phyloP scores from a whole-genome alignment of 2,797 vertebrate species.

The Neosalanx taihuensis region DNA sequence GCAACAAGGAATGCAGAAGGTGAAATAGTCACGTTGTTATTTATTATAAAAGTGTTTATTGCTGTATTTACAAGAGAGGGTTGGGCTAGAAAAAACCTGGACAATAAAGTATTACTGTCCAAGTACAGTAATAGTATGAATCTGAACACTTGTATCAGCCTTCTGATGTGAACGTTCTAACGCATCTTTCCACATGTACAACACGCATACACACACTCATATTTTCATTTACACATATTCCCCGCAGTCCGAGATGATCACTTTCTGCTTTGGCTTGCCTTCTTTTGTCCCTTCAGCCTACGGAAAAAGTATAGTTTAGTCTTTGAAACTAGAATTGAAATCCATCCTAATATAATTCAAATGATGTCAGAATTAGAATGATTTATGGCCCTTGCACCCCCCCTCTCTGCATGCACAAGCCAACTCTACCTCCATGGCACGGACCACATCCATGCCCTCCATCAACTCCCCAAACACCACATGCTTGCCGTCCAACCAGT shows the following conservation, averaged over 20 bases:
- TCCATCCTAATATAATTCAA: background rate
- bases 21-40: background rate
- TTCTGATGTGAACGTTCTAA: background rate
- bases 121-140: background rate
- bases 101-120: conserved; percentile 5
- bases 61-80: conserved; percentile 68
- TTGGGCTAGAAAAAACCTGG: background rate
- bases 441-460: conserved; percentile 90
- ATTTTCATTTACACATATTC: conserved; percentile 36
- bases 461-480: conserved; percentile 94
- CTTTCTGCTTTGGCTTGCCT: conserved; percentile 92
- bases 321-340: background rate
- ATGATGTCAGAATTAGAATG: background rate
- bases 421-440: conserved; percentile 84
- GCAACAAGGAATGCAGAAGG: background rate
- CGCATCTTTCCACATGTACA: background rate
- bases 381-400: background rate
- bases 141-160: background rate
- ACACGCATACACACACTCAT: background rate
- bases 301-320: background rate
- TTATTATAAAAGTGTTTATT: conserved; percentile 66
- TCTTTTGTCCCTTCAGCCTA: conserved; percentile 93
- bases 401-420: background rate
- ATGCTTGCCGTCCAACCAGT: conserved; percentile 94
- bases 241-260: conserved; percentile 93